Evolutionary conservation across 2,797 vertebrate genomes (phyloP).

Genomic region (Oreortyx pictus): DNA sequence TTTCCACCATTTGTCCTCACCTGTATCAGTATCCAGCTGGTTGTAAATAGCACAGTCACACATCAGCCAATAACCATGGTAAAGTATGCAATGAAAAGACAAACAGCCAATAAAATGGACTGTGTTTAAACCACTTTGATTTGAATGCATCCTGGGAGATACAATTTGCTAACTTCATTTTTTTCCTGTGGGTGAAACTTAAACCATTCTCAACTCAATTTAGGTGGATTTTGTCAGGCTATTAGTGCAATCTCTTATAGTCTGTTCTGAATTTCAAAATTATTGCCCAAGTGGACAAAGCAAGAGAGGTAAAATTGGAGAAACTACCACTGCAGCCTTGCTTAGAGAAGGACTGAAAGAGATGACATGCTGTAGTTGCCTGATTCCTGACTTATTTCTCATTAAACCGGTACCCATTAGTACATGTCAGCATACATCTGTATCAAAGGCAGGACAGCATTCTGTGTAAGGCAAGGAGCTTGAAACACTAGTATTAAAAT

Average conservation of each 20-base stretch:
- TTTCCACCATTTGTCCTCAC: slow-evolving; percentile 10
- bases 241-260: not conserved
- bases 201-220: not conserved
- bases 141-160: not conserved
- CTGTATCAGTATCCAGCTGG: not conserved
- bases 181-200: not conserved
- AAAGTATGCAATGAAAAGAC: not conserved
- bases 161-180: not conserved
- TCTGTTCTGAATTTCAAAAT: not conserved
- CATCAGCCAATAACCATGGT: not conserved
- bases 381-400: not conserved
- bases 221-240: not conserved
- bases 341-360: not conserved
- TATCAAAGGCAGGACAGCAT: slow-evolving; percentile 36
- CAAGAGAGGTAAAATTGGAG: not conserved
- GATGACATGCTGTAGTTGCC: not conserved
- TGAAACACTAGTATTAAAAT: slow-evolving; percentile 59
- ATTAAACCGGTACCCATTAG: not conserved
- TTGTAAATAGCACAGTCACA: not conserved
- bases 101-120: not conserved
- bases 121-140: not conserved
- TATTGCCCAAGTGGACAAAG: not conserved
- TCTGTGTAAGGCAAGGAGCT: slow-evolving; percentile 35
- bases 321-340: not conserved
- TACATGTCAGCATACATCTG: not conserved